Evolutionary conservation across 2,888 invertebrate species (phyloP).

Genomic region (Pelosia muscerda): DNA sequence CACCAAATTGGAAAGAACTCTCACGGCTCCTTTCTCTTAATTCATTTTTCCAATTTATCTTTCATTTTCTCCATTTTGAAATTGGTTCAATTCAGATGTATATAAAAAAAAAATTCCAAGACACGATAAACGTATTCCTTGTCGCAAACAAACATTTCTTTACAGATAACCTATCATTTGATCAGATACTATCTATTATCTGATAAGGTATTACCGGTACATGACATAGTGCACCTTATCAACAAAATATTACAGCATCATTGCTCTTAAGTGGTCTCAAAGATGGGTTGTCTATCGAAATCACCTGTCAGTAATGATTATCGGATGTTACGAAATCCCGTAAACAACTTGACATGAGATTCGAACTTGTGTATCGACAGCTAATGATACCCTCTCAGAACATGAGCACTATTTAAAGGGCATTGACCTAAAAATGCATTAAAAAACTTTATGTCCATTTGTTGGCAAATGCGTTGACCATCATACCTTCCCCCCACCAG

Average conservation of each 20-base stretch:
- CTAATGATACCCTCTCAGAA: background rate
- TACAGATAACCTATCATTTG: background rate
- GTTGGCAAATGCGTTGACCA: too few relatives aligned
- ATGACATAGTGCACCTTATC: slow-evolving; percentile 6
- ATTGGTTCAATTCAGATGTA: too few relatives aligned
- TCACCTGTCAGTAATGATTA: background rate
- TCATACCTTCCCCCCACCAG: too few relatives aligned
- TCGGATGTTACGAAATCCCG: background rate
- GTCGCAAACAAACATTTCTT: background rate
- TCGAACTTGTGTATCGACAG: background rate
- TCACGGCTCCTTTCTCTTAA: too few relatives aligned
- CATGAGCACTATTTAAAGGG: background rate
- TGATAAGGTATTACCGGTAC: background rate
- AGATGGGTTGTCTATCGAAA: background rate
- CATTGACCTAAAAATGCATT: background rate
- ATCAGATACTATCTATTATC: slow-evolving; percentile 9
- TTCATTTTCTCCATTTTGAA: too few relatives aligned
- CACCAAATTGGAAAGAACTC: too few relatives aligned
- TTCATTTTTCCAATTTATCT: too few relatives aligned
- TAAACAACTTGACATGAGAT: background rate
- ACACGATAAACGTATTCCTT: background rate
- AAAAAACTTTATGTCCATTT: too few relatives aligned
- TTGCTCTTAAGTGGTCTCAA: slow-evolving; percentile 6
- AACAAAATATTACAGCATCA: background rate
- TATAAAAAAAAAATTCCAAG: background rate